Evolutionary conservation across 2,113 vertebrate species (phyloP).

Genomic region (Centropus unirufus): DNA sequence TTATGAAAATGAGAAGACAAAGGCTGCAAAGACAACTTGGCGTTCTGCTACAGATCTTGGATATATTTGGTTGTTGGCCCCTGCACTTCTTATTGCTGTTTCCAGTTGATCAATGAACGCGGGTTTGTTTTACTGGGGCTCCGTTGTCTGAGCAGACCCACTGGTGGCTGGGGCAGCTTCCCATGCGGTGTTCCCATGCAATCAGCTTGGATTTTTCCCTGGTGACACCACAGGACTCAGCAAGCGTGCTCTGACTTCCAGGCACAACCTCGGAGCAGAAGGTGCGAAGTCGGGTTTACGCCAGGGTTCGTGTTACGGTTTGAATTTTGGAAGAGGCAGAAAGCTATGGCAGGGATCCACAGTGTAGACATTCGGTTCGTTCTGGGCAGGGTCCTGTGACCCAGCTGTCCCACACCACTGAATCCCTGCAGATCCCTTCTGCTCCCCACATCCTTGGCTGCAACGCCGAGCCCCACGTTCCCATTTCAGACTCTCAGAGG

Average conservation of each 20-base stretch:
- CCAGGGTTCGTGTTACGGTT: not conserved
- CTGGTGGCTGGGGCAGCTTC: constrained; percentile 34
- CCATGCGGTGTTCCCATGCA: not conserved
- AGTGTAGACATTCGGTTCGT: not conserved
- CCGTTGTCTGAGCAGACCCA: not conserved
- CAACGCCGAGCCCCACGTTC: not conserved
- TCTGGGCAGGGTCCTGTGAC: not conserved
- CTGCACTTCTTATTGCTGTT: not conserved
- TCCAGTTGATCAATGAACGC: not conserved
- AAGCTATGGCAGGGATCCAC: not conserved
- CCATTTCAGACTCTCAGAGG: not conserved
- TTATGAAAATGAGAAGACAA: constrained; percentile 38
- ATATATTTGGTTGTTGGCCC: not conserved
- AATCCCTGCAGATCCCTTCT: not conserved
- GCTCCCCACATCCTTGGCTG: not conserved
- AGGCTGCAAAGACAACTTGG: constrained; percentile 32
- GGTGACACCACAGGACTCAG: constrained; percentile 33
- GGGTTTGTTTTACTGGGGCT: not conserved
- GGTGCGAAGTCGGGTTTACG: not conserved
- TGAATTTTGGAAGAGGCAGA: not conserved
- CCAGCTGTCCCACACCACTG: not conserved
- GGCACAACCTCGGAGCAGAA: not conserved
- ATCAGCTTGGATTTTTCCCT: constrained; percentile 11
- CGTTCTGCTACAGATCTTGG: not conserved
- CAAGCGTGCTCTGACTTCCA: not conserved